Percentiles rank a stretch among this genome's conserved stretches.
These are phyloP conservation scores for Drosophila antonietae DNA, from an alignment of 2,888 invertebrate genomes.

Conservation along the genomic window DNA sequence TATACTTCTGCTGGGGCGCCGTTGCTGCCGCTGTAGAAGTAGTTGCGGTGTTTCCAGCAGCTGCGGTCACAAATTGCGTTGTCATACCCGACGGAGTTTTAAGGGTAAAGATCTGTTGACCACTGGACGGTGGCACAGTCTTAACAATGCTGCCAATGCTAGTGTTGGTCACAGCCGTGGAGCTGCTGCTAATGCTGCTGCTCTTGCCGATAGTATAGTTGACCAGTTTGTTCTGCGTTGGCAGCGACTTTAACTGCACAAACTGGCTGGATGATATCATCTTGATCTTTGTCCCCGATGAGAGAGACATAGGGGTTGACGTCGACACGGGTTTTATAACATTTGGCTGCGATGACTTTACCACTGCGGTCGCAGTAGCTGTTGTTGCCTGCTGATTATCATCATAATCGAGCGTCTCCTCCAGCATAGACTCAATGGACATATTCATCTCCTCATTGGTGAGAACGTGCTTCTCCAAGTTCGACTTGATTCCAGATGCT, in stretches of 20 bases:
- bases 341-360: constrained; percentile 17
- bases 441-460: constrained; percentile 82
- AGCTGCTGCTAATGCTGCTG: constrained; percentile 46
- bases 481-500: constrained; percentile 22
- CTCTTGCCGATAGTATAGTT: constrained; percentile 81
- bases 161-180: constrained; percentile 35
- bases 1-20: constrained; percentile 81
- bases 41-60: not conserved
- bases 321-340: constrained; percentile 31
- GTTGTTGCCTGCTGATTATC: constrained; percentile 41
- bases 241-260: constrained; percentile 82
- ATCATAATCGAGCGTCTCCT: constrained; percentile 77
- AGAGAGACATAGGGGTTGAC: constrained; percentile 51
- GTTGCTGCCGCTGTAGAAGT: constrained; percentile 18
- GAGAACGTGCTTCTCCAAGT: constrained; percentile 45
- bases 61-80: constrained; percentile 77
- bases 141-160: constrained; percentile 80
- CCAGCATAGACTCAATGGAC: constrained; percentile 84
- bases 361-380: constrained; percentile 13
- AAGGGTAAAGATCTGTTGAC: constrained; percentile 82
- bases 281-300: constrained; percentile 82
- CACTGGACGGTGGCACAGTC: constrained; percentile 57
- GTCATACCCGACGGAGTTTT: constrained; percentile 78
- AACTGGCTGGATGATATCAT: constrained; percentile 84
- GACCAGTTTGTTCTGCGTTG: constrained; percentile 80